Conservation (phyloP, 2,888 invertebrate genomes). For the Volucella zonaria region DNA sequence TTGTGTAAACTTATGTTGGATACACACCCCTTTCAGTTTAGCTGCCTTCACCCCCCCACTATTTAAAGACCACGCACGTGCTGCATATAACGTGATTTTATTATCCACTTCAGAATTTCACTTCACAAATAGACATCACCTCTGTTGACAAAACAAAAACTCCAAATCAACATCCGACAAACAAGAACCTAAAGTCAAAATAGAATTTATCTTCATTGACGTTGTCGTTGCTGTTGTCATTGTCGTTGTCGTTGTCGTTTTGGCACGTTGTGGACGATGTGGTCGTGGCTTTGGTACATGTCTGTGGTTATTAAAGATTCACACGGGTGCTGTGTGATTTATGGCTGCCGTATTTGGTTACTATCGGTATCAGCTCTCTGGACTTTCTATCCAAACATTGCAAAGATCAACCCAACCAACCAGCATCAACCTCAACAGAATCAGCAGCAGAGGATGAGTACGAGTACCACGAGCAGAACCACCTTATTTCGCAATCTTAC, state of each 20-base stretch:
- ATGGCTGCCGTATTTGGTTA: conserved; percentile 35
- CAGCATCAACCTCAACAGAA: background rate
- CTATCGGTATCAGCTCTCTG: conserved; percentile 1
- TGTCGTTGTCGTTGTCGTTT: background rate
- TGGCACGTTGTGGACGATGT: too few relatives aligned
- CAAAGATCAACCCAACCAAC: conserved; percentile 4
- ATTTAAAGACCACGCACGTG: conserved; percentile 40
- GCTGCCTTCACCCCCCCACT: conserved; percentile 51
- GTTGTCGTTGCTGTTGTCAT: background rate
- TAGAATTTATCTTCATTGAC: conserved; percentile 17
- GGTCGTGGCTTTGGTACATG: too few relatives aligned
- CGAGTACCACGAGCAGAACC: background rate
- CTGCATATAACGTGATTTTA: conserved; percentile 60
- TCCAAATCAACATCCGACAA: background rate
- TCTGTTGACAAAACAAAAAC: conserved; percentile 10
- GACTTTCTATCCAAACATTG: background rate
- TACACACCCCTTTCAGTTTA: conserved; percentile 11
- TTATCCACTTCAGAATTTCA: conserved; percentile 36
- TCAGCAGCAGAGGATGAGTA: too few relatives aligned
- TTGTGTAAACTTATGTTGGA: conserved; percentile 27
- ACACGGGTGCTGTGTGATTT: conserved; percentile 34
- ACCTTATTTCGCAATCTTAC: conserved; percentile 47
- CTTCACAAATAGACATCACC: conserved; percentile 32
- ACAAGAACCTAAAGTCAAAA: background rate
- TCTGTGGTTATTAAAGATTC: conserved; percentile 26